Conservation (phyloP, 2,113 vertebrate species). For the Gopherus evgoodei region DNA sequence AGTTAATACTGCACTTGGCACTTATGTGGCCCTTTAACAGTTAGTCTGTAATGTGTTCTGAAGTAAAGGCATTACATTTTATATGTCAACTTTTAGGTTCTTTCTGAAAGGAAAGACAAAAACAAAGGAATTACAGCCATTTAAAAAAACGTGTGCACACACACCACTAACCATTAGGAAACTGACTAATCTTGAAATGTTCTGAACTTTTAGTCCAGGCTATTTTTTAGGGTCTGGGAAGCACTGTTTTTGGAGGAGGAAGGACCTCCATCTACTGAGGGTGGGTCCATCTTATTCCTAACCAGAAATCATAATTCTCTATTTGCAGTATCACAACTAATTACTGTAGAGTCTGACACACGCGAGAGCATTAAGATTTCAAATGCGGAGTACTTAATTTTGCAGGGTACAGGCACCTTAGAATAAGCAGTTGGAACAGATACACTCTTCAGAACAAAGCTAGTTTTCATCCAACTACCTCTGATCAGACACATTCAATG, state of each 20-base stretch:
- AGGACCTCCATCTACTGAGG: neutral
- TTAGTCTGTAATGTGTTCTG: neutral
- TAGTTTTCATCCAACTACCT: neutral
- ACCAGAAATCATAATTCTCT: neutral
- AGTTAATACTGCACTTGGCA: neutral
- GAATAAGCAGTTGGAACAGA: neutral
- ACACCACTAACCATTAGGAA: fast-evolving
- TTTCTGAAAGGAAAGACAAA: neutral
- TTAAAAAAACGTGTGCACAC: too few relatives aligned
- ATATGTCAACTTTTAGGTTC: neutral
- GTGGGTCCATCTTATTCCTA: neutral
- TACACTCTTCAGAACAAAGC: neutral
- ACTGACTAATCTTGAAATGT: neutral
- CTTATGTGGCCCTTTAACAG: neutral
- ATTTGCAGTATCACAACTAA: neutral
- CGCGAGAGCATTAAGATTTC: neutral
- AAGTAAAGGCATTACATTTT: neutral
- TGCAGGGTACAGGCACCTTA: neutral
- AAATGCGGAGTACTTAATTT: neutral
- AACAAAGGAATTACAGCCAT: fast-evolving
- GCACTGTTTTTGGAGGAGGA: neutral
- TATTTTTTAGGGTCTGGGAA: neutral
- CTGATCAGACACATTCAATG: neutral
- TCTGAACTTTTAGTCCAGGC: neutral
- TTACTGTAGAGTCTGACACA: neutral